Conservation (phyloP, 2,797 vertebrate genomes). For the Intellagama lesueurii region DNA sequence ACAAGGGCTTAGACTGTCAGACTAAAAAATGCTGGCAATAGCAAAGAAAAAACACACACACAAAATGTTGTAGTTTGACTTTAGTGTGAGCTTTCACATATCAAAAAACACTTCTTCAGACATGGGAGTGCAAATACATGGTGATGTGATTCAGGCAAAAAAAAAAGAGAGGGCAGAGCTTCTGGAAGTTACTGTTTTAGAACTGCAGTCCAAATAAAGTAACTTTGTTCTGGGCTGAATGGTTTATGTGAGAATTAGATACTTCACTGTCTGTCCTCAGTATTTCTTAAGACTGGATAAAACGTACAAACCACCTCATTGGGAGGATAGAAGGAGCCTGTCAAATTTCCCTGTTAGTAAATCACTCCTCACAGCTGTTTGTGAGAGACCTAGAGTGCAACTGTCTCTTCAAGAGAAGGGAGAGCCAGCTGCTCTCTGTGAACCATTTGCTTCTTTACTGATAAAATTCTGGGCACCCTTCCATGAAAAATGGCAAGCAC, state of each 20-base stretch:
- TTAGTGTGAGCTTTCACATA: too few species aligned
- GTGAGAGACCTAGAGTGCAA: neutral
- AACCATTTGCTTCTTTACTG: conserved; percentile 33
- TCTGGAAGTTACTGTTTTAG: too few species aligned
- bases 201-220: neutral
- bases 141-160: too few species aligned
- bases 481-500: neutral
- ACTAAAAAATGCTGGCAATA: neutral
- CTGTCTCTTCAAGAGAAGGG: neutral
- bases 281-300: neutral
- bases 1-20: conserved; percentile 25
- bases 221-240: neutral
- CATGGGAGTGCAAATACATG: too few species aligned
- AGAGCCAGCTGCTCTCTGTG: conserved; percentile 31
- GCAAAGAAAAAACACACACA: neutral
- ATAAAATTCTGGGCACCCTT: neutral
- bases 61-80: too few species aligned
- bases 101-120: too few species aligned
- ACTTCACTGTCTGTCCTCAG: neutral
- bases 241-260: neutral
- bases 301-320: neutral
- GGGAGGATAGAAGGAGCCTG: too few species aligned
- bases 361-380: conserved; percentile 18
- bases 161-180: too few species aligned
- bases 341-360: neutral